These are phyloP conservation scores for Drosophila orosa DNA, from an alignment of 1,140 invertebrate genomes.

Conservation along the genomic window DNA sequence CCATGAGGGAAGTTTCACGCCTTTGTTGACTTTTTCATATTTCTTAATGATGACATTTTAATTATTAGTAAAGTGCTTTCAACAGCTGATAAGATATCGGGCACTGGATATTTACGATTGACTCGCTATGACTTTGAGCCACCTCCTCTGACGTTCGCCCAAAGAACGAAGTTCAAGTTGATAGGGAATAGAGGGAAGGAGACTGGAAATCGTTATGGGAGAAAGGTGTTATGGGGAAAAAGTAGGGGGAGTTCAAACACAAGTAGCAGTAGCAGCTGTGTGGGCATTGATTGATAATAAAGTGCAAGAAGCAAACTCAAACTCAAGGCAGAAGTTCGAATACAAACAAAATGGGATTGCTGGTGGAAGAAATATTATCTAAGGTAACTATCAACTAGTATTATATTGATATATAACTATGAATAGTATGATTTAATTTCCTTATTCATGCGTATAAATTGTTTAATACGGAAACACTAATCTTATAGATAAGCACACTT, in stretches of 20 bases:
- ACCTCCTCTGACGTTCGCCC: slow-evolving; percentile 18
- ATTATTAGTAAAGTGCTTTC: slow-evolving; percentile 83
- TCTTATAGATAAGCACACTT: slow-evolving; percentile 7
- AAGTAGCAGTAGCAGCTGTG: slow-evolving; percentile 35
- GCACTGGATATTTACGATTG: slow-evolving; percentile 74
- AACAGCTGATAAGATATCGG: slow-evolving; percentile 77
- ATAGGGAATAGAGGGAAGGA: slow-evolving; percentile 6
- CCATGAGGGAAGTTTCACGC: slow-evolving; percentile 21
- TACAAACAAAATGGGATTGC: slow-evolving; percentile 16
- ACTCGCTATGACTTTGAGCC: slow-evolving; percentile 37
- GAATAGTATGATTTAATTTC: background rate
- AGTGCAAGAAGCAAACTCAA: slow-evolving; percentile 10
- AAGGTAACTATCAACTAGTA: background rate
- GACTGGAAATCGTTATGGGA: slow-evolving; percentile 1
- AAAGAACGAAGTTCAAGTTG: slow-evolving; percentile 57
- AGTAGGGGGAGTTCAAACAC: slow-evolving; percentile 8
- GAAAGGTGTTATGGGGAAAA: slow-evolving; percentile 10
- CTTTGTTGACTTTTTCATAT: slow-evolving; percentile 82
- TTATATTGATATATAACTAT: background rate
- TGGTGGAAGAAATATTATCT: background rate
- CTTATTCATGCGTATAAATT: background rate
- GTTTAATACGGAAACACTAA: background rate
- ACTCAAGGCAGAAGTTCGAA: slow-evolving; percentile 12
- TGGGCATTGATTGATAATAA: slow-evolving; percentile 40
- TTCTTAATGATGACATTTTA: slow-evolving; percentile 83